Evolutionary conservation across 2,797 vertebrate genomes (phyloP).

Genomic region (Hemibagrus guttatus): DNA sequence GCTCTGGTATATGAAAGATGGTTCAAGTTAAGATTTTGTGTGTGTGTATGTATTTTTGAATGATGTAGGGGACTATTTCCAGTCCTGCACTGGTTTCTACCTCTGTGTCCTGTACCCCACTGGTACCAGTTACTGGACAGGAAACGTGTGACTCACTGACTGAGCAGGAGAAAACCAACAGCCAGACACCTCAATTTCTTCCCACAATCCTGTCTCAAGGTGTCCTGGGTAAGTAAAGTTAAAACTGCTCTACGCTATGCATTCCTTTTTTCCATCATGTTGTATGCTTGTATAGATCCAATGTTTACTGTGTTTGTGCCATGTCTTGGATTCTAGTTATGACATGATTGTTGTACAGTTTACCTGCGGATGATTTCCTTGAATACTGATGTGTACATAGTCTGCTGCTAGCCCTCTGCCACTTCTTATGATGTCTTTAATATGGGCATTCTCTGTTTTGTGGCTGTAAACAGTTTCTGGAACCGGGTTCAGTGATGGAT

Average conservation of each 20-base stretch:
- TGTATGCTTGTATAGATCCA: background rate
- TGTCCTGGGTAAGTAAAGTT: constrained; percentile 72
- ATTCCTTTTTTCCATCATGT: background rate
- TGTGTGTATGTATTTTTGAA: constrained; percentile 6
- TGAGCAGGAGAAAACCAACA: constrained; percentile 68
- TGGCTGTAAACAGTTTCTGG: background rate
- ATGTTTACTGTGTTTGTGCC: background rate
- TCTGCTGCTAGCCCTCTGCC: background rate
- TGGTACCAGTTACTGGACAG: constrained; percentile 59
- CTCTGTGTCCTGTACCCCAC: constrained; percentile 60
- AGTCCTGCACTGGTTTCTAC: constrained; percentile 62
- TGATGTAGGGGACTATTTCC: constrained; percentile 56
- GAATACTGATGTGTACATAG: background rate
- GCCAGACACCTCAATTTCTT: constrained; percentile 68
- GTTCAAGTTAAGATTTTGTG: background rate
- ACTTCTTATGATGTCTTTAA: background rate
- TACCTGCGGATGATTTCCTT: background rate
- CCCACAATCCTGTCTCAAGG: constrained; percentile 72
- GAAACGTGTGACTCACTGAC: constrained; percentile 63
- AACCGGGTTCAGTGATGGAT: background rate
- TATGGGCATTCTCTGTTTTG: background rate
- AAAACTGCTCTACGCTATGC: no score
- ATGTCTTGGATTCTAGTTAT: background rate
- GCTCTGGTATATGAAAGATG: background rate
- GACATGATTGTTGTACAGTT: background rate